Base-by-base conservation (phyloP, 2,888 invertebrate genomes). In the Phanerotoma sp. region DNA sequence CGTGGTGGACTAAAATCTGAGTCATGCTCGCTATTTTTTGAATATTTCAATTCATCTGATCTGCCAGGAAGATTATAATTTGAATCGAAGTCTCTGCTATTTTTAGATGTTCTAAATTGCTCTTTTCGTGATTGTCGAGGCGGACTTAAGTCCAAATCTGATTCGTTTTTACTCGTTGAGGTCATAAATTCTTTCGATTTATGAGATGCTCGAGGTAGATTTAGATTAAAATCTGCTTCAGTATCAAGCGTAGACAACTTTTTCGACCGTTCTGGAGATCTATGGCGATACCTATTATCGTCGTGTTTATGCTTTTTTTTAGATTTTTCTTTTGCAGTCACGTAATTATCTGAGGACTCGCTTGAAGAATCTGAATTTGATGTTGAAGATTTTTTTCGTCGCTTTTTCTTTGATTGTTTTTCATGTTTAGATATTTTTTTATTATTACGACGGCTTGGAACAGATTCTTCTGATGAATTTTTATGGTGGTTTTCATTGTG, bases 111-210 rank as follows among this genome's bases (percentile, higher is more conserved):
- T 47, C 35, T 51, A 16, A 13, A 16, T 35, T 33, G 49, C 37
- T 41, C 50, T 33, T 51, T 59, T 2, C 15, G 22, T 21, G 44
- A 44, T 41, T 42, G 51, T 45, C 78, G 72, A 4, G 68, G 68
- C 16, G 73, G 71, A 61, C 70, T 72, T 7, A 62, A 54, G 62
- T 76, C 72, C 5, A 60, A 57, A 52, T 68, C 63, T 21, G 54
- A 47, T 63, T 79, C 28, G 33, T 11, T 41, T 25, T 30, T 41
- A n/a, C n/a, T n/a, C n/a, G n/a, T n/a, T n/a, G n/a, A n/a, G n/a
- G n/a, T n/a, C n/a, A n/a, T n/a, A n/a, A n/a, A n/a, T n/a, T n/a
- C n/a, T n/a, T n/a, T n/a, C 4, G 30, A n/a, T 6, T 40, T 25
- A 20, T 35, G 11, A 6, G 2, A 9, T n/a, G 13, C 7, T 45